phyloP scores from a whole-genome alignment of 2,797 vertebrate genomes.

The Pelochelys cantorii region DNA sequence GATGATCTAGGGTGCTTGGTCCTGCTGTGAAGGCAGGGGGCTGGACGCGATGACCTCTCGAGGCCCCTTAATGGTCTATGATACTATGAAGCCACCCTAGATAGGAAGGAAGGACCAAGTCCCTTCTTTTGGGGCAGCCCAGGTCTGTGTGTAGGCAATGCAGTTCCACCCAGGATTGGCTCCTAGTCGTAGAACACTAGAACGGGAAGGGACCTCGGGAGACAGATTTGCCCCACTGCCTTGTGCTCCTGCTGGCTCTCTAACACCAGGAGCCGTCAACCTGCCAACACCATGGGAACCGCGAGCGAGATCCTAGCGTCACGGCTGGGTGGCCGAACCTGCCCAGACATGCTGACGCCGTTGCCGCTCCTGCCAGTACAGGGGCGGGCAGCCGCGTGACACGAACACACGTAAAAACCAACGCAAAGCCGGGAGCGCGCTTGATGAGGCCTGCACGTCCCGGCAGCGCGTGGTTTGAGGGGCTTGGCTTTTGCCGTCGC shows the following conservation, averaged over 20 bases:
- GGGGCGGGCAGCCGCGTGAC: neutral
- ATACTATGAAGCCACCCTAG: neutral
- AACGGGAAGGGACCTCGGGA: too few species aligned
- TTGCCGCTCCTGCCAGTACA: rapidly evolving
- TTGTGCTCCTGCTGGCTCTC: neutral
- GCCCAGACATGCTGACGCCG: rapidly evolving
- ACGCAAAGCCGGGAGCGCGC: neutral
- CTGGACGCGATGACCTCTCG: too few species aligned
- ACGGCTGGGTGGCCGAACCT: neutral
- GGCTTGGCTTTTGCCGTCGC: neutral
- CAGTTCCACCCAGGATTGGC: neutral
- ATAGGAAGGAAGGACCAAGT: neutral
- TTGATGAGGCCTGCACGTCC: neutral
- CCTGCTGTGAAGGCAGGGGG: too few species aligned
- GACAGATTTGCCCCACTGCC: rapidly evolving
- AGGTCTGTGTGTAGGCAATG: rapidly evolving
- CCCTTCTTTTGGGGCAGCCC: neutral
- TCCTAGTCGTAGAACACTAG: too few species aligned
- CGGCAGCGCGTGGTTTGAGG: neutral
- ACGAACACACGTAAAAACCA: neutral
- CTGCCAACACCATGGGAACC: neutral
- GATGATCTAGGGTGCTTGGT: too few species aligned
- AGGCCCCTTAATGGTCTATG: too few species aligned
- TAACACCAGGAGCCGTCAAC: neutral
- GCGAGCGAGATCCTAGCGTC: neutral